These are phyloP conservation scores for Drosophila melanica DNA, from an alignment of 1,140 invertebrate species.

Conservation along the genomic window DNA sequence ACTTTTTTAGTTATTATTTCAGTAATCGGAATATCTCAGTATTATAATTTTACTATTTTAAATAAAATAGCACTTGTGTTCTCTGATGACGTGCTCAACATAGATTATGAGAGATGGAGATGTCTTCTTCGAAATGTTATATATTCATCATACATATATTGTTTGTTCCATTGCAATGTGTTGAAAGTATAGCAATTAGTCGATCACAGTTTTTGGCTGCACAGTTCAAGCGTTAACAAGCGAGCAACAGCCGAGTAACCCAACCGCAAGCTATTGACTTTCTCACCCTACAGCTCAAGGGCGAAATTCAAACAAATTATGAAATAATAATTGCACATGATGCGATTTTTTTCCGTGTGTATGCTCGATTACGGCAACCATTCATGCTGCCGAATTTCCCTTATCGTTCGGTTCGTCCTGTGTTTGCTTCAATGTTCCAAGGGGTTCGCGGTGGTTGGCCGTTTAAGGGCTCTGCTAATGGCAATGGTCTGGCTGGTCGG, in stretches of 20 bases:
- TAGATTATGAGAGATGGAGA: no score
- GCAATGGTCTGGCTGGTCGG: constrained; percentile 30
- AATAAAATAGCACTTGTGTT: no score
- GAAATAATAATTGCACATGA: constrained; percentile 77
- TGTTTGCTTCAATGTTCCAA: constrained; percentile 8
- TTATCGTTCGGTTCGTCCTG: constrained; percentile 14
- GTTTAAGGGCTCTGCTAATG: constrained; percentile 45
- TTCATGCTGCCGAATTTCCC: constrained; percentile 63
- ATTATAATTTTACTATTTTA: no score
- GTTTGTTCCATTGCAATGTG: not conserved
- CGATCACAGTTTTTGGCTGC: not conserved
- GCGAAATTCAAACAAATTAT: constrained; percentile 73
- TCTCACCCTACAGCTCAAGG: constrained; percentile 64
- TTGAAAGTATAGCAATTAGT: not conserved
- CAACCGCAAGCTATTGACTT: constrained; percentile 69
- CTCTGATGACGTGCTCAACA: no score
- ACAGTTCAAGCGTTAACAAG: not conserved
- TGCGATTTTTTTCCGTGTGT: constrained; percentile 52
- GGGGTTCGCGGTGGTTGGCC: constrained; percentile 57
- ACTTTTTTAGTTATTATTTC: no score
- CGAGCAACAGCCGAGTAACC: constrained; percentile 15
- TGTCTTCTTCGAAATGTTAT: not conserved
- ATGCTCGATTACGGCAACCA: constrained; percentile 48
- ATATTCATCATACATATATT: not conserved
- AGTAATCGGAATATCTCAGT: no score